These are phyloP conservation scores for Calephelis virginiensis DNA, from an alignment of 1,140 invertebrate species.

Conservation along the genomic window DNA sequence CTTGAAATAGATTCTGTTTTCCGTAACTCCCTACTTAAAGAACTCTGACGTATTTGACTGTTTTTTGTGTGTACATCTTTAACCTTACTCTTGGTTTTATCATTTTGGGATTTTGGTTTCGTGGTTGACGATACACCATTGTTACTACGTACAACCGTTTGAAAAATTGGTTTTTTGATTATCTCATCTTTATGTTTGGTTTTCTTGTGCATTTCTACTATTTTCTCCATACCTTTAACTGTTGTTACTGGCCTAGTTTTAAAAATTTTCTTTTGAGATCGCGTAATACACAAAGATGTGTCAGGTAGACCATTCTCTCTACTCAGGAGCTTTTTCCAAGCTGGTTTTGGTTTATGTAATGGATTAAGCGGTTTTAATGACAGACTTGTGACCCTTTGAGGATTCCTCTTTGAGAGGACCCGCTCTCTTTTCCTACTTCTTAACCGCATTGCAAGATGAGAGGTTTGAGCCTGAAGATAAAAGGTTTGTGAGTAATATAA, in stretches of 20 bases:
- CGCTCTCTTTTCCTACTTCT: constrained; percentile 72
- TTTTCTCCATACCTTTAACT: constrained; percentile 64
- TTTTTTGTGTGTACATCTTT: constrained; percentile 63
- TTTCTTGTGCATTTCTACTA: constrained; percentile 47
- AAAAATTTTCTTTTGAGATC: constrained; percentile 53
- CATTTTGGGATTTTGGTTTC: constrained; percentile 46
- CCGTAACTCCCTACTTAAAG: constrained; percentile 58
- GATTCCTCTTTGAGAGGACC: constrained; percentile 60
- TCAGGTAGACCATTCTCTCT: constrained; percentile 55
- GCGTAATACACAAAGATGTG: constrained; percentile 45
- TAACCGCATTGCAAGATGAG: constrained; percentile 68
- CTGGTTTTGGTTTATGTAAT: constrained; percentile 39
- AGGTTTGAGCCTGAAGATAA: constrained; percentile 49
- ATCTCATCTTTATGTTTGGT: constrained; percentile 50
- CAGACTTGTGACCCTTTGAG: constrained; percentile 41
- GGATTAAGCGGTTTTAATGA: constrained; percentile 44
- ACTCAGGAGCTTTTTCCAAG: constrained; percentile 53
- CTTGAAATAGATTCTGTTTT: constrained; percentile 58
- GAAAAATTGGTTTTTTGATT: constrained; percentile 66
- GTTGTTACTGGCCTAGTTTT: constrained; percentile 63
- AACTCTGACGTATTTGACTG: constrained; percentile 60
- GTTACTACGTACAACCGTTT: constrained; percentile 65
- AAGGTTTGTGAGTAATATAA: background rate
- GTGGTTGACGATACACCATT: constrained; percentile 51
- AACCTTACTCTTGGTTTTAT: constrained; percentile 56